Evolutionary conservation across 2,888 invertebrate species (phyloP), one percentile per base, ranked within the genome.

Genomic region (Oscheius onirici): DNA sequence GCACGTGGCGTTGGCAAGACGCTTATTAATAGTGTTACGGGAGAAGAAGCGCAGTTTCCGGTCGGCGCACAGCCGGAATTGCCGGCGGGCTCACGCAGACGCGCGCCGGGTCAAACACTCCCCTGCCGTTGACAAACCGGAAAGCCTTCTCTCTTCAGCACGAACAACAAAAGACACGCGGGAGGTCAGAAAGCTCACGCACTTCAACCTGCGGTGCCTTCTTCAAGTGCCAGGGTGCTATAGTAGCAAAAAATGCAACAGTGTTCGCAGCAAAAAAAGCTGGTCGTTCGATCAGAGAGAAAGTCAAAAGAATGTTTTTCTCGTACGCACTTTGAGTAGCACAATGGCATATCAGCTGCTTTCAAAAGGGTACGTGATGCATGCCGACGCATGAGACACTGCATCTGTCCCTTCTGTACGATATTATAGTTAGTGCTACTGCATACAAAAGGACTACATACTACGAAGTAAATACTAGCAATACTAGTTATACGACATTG

Each of bases 41-140:
- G 52, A 66, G 66, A 66, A 66, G 66, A 66, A 52, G 66, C 66
- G 66, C 51, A 20, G 66, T 66, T 66, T 66, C 66, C 66, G 66
- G 66, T 66, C 52, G 66, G 40, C 54, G 40, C 66, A 24, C 34
- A 40, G 52, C 66, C 66, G 66, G 66, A 66, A 66, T 65, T 54
- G 66, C 66, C 52, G 52, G 41, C 54, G 66, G 34, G 66, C 66
- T 52, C 66, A 66, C 66, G 66, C 54, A 66, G 66, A 66, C 66
- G 54, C 66, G 40, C 66, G 63, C 43, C 52, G 66, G 66, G 66
- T 66, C 66, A 66, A 66, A 66, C 66, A 66, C 52, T 52, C 66
- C 34, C 52, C 6, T 54, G 66, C 66, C 66, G 52, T 66, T 51
- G 66, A 54, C 54, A 54, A 66, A 66, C 66, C 66, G 66, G 66